Evolutionary conservation across 2,797 vertebrate genomes (phyloP), one percentile per base, ranked within the genome.

Genomic region (Crypturellus tataupa): DNA sequence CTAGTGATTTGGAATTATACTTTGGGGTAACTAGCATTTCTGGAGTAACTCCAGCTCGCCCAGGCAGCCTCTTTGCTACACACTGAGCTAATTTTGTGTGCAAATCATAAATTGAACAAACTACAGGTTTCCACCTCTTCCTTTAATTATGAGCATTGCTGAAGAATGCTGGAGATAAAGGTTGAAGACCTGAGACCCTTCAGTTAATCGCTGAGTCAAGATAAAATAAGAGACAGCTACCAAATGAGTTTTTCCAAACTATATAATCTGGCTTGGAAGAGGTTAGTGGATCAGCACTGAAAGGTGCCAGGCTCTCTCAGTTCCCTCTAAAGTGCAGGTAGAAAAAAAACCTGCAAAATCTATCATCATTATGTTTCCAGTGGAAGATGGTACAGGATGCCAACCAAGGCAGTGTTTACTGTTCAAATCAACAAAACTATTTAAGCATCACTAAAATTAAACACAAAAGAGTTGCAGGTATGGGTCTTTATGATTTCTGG

Each of bases 21-120:
- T 95, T 82, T 94, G 73, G 84, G 92, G 47, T 60, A 92, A 70
- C 40, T 88, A 89, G 12, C 8, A 24, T 49, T 49, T 49, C 12
- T 49, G 47, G 47, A 49, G 47, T 49, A 47, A 12, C 59, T 70
- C 20, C 59, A 95, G 94, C 58, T 20, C 83, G 56, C 39, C 46
- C 39, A 92, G 49, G 60, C 65, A 60, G 63, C 65, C 89, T 93
- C 58, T 93, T 64, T 39, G 69, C n/a, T 80, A 85, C 94, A 31
- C 46, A 46, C 35, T 47, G 17, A 31, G 58, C 12, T 82, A 88
- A 40, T 65, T 56, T 84, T 33, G 40, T 40, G 31, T n/a, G 79
- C 68, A 33, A 92, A 87, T 62, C 25, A 69, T 2, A n/a, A 51
- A 65, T 31, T 69, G 29, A 81, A 87, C 12, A 85, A 27, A 79